Conservation (phyloP, 2,113 vertebrate genomes). For the Calidris pugnax region DNA sequence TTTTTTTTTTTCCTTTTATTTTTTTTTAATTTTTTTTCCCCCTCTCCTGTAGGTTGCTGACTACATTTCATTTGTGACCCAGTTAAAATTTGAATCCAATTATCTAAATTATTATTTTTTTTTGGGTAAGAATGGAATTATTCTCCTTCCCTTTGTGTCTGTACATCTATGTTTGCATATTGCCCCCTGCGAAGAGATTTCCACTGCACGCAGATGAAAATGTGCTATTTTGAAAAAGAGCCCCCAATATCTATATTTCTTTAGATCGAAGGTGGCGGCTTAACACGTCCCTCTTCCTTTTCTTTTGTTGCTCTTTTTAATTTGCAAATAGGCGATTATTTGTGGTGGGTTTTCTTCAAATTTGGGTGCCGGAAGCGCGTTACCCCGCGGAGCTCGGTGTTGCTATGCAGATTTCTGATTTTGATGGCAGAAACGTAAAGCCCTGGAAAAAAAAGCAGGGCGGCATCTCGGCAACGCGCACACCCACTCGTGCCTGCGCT, state of each 20-base stretch:
- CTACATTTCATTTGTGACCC: not conserved
- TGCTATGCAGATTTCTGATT: slow-evolving; percentile 31
- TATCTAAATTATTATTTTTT: not conserved
- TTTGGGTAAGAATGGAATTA: not conserved
- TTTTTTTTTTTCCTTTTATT: not conserved
- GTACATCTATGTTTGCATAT: not conserved
- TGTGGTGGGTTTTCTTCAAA: not conserved
- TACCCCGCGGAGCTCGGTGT: not conserved
- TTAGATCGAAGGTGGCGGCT: not conserved
- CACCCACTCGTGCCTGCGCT: not conserved
- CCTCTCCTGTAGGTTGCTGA: not conserved
- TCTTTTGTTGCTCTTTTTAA: not conserved
- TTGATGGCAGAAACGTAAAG: not conserved
- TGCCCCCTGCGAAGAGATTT: not conserved
- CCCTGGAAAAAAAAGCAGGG: not conserved
- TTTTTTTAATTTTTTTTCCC: too few relatives aligned
- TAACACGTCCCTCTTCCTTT: not conserved
- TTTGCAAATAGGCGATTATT: not conserved
- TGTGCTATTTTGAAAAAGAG: not conserved
- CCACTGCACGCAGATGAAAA: not conserved
- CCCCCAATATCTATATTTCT: not conserved
- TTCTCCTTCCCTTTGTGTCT: not conserved
- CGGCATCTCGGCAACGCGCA: not conserved
- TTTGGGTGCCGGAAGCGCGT: not conserved
- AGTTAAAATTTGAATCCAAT: not conserved